A percentile compares a stretch with the other conserved stretches of the same genome.
phyloP scores from a whole-genome alignment of 2,888 invertebrate genomes.

The Himalopsyche tibetana region DNA sequence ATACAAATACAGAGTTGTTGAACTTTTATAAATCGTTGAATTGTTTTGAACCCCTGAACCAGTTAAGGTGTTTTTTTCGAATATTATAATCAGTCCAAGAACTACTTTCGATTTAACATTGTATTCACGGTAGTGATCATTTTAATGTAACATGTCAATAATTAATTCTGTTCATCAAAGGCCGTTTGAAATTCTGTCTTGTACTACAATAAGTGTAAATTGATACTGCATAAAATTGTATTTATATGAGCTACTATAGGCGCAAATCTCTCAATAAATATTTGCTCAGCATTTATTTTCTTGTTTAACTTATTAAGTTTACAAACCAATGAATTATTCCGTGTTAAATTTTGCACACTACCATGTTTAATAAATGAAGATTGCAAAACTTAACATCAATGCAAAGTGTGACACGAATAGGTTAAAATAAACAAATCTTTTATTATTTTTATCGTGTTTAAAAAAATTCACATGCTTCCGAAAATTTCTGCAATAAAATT shows the following conservation, averaged over 20 bases:
- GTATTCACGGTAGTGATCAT: background rate
- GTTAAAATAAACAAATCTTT: background rate
- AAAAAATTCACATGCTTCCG: constrained; percentile 12
- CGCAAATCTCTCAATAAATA: too few relatives aligned
- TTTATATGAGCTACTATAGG: too few relatives aligned
- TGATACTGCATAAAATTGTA: background rate
- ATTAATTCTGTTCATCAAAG: constrained; percentile 1
- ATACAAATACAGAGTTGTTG: too few relatives aligned
- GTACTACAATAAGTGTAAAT: background rate
- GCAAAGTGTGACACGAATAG: background rate
- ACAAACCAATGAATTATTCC: too few relatives aligned
- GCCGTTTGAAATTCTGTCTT: background rate
- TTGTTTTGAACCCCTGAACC: background rate
- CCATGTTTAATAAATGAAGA: too few relatives aligned
- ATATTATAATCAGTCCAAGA: constrained; percentile 15
- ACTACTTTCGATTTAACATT: constrained; percentile 41
- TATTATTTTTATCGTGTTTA: background rate
- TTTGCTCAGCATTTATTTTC: too few relatives aligned
- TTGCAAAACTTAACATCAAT: background rate
- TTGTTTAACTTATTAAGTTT: too few relatives aligned
- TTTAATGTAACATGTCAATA: constrained; percentile 13
- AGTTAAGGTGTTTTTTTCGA: background rate
- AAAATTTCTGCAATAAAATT: background rate
- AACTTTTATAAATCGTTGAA: background rate
- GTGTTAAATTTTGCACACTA: too few relatives aligned